A percentile compares a stretch with the other conserved stretches of the same genome.
These are phyloP conservation scores for Ariolimax columbianus DNA, from an alignment of 2,888 invertebrate genomes.

Conservation along the genomic window DNA sequence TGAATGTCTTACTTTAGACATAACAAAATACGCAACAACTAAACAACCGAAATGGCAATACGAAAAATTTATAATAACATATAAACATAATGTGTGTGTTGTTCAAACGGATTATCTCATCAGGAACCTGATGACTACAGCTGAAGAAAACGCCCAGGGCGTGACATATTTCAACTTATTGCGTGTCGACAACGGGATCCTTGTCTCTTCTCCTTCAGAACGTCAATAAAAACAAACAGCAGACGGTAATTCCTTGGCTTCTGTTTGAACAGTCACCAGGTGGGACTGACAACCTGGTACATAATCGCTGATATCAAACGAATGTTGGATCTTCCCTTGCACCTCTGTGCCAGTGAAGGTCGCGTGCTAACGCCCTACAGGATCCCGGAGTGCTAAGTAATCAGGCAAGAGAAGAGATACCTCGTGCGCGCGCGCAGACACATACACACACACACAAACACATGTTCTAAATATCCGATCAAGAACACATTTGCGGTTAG, in stretches of 20 bases:
- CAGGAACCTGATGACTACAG: too few species aligned
- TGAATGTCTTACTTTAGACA: too few species aligned
- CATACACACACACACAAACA: too few species aligned
- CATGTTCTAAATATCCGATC: neutral
- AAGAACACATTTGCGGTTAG: neutral
- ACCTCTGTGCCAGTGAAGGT: conserved; percentile 22
- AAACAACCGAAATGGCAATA: too few species aligned
- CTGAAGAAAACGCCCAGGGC: too few species aligned
- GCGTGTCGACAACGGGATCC: too few species aligned
- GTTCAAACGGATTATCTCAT: too few species aligned
- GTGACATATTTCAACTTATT: too few species aligned
- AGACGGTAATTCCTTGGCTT: neutral
- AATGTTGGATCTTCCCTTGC: neutral
- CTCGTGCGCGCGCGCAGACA: too few species aligned
- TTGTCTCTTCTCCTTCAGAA: neutral
- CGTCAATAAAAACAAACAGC: neutral
- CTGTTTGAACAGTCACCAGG: conserved; percentile 2
- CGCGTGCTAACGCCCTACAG: conserved; percentile 23
- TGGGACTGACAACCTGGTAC: conserved; percentile 3
- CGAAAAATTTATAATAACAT: too few species aligned
- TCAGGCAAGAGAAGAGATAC: neutral
- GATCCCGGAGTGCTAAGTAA: neutral
- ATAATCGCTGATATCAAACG: conserved; percentile 22
- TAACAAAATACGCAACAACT: too few species aligned
- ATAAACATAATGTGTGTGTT: too few species aligned